Evolutionary conservation across 2,888 invertebrate genomes (phyloP), one percentile per base, ranked within the genome.

Genomic region (Ptychoptera albimana): DNA sequence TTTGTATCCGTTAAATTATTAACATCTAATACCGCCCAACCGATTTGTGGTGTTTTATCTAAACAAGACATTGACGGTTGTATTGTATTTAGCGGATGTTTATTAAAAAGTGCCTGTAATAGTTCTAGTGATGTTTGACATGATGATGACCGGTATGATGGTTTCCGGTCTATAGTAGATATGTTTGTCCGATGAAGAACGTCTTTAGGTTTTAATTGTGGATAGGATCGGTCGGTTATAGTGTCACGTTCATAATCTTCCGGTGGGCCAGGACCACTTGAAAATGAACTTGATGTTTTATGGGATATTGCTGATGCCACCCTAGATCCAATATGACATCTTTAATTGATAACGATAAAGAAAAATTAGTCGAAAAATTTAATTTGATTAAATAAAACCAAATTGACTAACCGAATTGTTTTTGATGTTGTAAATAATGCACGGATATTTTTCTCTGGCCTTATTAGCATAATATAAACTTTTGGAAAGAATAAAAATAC

Each of bases 361-460:
- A 8, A 8, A 8, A 8, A 30, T 30, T 30, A 8, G 9, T 8
- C 9, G 30, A 30, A 30, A 30, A 30, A 30, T 2, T 11, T 3
- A 32, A 32, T 11, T 7, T 3, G n/a, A 32, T 32, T 32, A n/a
- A 32, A 32, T 3, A n/a, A 11, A 32, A 32, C 4, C 4, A 23
- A 23, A 23, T 11, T 32, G 4, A 11, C 4, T 32, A 2, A 32
- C n/a, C 82, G 68, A 39, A 82, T 77, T 49, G 76, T 74, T 55
- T 79, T 80, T 45, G 79, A 74, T 2, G 82, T 82, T 8, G 80
- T 78, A 63, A 82, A 83, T 50, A 78, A 73, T 16, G 78, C 76
- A 39, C 84, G 69, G 52, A 80, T 81, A 63, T 86, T 86, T 56
- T 77, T 75, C 63, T 82, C 79, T 5, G 85, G 84, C 47, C 77